Evolutionary conservation across 2,888 invertebrate genomes (phyloP).

Genomic region (Leptinotarsa peninsularis): DNA sequence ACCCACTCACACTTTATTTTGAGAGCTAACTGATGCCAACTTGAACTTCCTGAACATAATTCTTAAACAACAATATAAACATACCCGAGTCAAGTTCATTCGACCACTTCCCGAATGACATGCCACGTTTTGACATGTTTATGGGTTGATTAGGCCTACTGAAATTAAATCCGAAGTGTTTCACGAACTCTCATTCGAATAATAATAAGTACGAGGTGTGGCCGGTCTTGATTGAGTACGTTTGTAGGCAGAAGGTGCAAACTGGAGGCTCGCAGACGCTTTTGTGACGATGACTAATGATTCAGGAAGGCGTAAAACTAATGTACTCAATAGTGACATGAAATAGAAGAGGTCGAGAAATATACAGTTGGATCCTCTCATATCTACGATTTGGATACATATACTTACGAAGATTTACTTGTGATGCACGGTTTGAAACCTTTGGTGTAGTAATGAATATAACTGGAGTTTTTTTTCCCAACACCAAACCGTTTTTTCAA

Average conservation of each 20-base stretch:
- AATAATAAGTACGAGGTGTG: conserved; percentile 15
- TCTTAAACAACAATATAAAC: conserved; percentile 22
- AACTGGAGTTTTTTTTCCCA: too few species aligned
- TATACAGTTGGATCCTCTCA: too few species aligned
- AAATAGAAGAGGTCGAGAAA: too few species aligned
- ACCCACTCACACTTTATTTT: too few species aligned
- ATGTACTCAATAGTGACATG: background rate
- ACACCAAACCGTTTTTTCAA: too few species aligned
- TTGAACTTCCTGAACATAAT: conserved; percentile 29
- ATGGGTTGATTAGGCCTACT: conserved; percentile 37
- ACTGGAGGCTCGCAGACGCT: background rate
- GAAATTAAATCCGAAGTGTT: conserved; percentile 26
- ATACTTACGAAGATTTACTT: too few species aligned
- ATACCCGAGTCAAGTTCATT: conserved; percentile 28
- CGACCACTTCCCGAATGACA: conserved; percentile 28
- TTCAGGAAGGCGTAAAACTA: background rate
- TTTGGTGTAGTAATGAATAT: too few species aligned
- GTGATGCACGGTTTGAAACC: too few species aligned
- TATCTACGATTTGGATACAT: too few species aligned
- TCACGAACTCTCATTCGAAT: conserved; percentile 2
- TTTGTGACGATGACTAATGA: conserved; percentile 5
- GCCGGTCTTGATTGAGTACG: conserved; percentile 7
- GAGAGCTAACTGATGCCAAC: too few species aligned
- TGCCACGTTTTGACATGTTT: conserved; percentile 41
- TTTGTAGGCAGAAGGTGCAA: conserved; percentile 11